These are phyloP conservation scores for Thysanoteuthis rhombus DNA, from an alignment of 2,888 invertebrate species.

Conservation along the genomic window DNA sequence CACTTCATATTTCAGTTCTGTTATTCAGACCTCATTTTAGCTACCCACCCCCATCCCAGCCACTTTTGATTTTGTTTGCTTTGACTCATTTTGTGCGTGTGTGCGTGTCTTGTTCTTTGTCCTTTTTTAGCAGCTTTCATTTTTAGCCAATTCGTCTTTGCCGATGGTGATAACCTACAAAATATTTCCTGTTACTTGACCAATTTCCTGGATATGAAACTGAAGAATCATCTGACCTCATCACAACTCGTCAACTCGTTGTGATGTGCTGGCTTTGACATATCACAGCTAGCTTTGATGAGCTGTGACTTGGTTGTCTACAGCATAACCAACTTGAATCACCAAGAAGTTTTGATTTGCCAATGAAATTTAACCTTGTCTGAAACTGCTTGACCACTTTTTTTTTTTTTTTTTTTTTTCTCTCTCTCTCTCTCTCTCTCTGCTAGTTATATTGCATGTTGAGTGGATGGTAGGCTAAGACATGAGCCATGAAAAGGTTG, in stretches of 20 bases:
- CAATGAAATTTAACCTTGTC: background rate
- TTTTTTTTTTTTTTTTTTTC: background rate
- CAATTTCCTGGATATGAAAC: too few species aligned
- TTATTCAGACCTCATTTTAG: background rate
- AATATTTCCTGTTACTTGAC: too few species aligned
- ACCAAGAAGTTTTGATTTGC: too few species aligned
- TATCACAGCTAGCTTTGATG: constrained; percentile 67
- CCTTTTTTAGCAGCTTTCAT: background rate
- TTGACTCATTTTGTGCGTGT: too few species aligned
- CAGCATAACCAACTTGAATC: background rate
- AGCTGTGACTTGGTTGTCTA: constrained; percentile 40
- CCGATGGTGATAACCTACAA: too few species aligned
- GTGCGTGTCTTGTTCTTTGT: too few species aligned
- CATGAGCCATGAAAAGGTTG: too few species aligned
- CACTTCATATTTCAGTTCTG: background rate
- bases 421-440: too few species aligned
- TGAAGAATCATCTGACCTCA: background rate
- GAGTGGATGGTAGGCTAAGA: too few species aligned
- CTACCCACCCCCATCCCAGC: too few species aligned
- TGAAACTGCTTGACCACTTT: background rate
- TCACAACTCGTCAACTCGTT: constrained; percentile 47
- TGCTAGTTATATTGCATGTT: too few species aligned
- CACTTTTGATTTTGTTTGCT: too few species aligned
- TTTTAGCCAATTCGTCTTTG: background rate
- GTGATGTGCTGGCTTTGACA: constrained; percentile 50